Evolutionary conservation across 2,797 vertebrate species (phyloP).

Genomic region (Myotis pilosus): DNA sequence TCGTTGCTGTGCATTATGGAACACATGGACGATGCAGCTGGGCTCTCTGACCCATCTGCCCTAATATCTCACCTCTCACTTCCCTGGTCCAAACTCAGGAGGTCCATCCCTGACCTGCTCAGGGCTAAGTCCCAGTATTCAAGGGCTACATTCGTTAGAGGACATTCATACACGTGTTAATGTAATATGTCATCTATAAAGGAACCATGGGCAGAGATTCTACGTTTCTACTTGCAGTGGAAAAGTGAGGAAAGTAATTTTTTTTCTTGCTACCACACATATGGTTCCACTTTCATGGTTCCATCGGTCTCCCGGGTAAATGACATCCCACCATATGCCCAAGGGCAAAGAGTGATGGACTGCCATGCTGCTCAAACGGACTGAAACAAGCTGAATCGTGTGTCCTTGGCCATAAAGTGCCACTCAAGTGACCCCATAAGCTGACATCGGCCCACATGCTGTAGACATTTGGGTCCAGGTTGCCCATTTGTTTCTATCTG

Average conservation of each 20-base stretch:
- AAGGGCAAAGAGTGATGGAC: slow-evolving; percentile 83
- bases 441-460: slow-evolving; percentile 80
- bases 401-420: slow-evolving; percentile 74
- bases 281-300: slow-evolving; percentile 84
- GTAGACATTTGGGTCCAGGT: slow-evolving; percentile 80
- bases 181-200: background rate
- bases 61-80: background rate
- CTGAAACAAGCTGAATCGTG: slow-evolving; percentile 69
- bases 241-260: slow-evolving; percentile 38
- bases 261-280: slow-evolving; percentile 79
- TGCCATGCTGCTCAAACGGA: slow-evolving; percentile 74
- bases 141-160: background rate
- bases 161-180: background rate
- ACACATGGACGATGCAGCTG: slow-evolving; percentile 59
- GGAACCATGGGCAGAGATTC: background rate
- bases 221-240: background rate
- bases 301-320: slow-evolving; percentile 80
- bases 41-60: slow-evolving; percentile 42
- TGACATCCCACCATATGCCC: slow-evolving; percentile 83
- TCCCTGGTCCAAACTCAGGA: background rate
- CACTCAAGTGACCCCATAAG: slow-evolving; percentile 75
- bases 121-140: rapidly evolving
- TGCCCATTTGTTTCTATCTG: slow-evolving; percentile 71
- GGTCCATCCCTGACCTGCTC: background rate
- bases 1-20: slow-evolving; percentile 50